Base-by-base conservation (phyloP, 2,888 invertebrate species). In the Trissonchulus latispiculum region DNA sequence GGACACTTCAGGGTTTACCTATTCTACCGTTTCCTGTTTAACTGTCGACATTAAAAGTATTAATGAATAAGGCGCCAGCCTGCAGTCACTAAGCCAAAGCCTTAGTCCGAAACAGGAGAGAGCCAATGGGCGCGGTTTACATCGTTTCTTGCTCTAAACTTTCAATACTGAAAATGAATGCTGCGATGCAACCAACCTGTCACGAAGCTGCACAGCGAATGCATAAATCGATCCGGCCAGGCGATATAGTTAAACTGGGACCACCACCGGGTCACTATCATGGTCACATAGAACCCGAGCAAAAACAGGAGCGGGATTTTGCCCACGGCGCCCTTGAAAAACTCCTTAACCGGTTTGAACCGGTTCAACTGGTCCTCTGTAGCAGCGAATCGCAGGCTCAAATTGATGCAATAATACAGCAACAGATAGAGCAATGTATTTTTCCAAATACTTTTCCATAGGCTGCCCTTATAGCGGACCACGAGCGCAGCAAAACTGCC, bases 201-300 rank as follows among this genome's bases (percentile, higher is more conserved):
- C 48, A 48, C 8, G 8, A 48, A 23, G 8, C 8, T 15, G 23
- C 48, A 48, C 48, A 48, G 23, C 8, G 48, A 48, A 23, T 48
- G 23, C 66, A 64, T 64, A n/a, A 64, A 64, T 64, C 66, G 66
- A 33, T 64, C 66, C 66, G 66, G 66, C 66, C 66, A 64, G 32
- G 66, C 31, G 66, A 64, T 64, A 28, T 29, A 18, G 66, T 64
- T 64, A n/a, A 64, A 64, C 66, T 64, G 66, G 18, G 35, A 8
- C 66, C 66, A 64, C 66, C 66, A 64, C 8, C 66, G 66, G 31
- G 66, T 32, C 28, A 64, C 66, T 8, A 64, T 33, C 66, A 64
- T 64, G 8, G 32, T 15, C n/a, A 64, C 66, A 28, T 64, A 64
- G 35, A 64, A 64, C 8, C 66, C 66, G 8, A 64, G 66, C 66